Percentiles rank a stretch among this genome's conserved stretches.
Conservation (phyloP, 64 coral and sea anemone genomes). For the Exaiptasia diaphana region DNA sequence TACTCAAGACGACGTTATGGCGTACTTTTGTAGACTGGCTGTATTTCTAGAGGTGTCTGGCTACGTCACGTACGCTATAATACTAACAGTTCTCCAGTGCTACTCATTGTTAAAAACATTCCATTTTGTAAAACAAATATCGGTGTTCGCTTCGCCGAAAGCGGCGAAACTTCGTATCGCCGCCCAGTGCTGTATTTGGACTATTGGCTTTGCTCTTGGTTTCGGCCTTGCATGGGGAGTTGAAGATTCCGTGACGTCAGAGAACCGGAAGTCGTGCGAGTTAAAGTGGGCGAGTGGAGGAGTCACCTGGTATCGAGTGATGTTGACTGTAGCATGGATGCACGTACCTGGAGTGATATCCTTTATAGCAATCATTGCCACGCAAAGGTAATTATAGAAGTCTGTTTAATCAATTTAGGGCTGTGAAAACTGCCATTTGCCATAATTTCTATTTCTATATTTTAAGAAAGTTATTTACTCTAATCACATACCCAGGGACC, state of each 20-base stretch:
- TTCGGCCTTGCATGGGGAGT: neutral
- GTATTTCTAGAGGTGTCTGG: neutral
- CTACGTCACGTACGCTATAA: neutral
- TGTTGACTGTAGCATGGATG: neutral
- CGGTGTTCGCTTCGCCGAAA: neutral
- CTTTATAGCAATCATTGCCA: neutral
- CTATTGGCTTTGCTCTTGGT: neutral
- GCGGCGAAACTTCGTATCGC: neutral
- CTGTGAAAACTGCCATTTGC: too few species aligned
- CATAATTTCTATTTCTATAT: too few species aligned
- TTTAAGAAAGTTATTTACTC: too few species aligned
- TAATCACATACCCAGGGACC: too few species aligned
- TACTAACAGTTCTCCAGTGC: neutral
- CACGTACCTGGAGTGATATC: neutral
- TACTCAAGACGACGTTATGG: too few species aligned
- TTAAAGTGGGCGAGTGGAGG: neutral
- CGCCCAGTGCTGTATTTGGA: neutral
- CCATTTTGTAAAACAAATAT: neutral
- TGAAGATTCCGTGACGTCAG: neutral
- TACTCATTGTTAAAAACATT: neutral
- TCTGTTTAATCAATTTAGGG: too few species aligned
- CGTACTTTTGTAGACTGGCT: neutral
- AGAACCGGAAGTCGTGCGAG: neutral
- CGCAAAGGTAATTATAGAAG: neutral
- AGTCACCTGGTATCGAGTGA: neutral